Percentiles rank a stretch among this genome's conserved stretches.
Evolutionary conservation across 2,113 vertebrate species (phyloP).

Genomic region (Atrichornis clamosus): DNA sequence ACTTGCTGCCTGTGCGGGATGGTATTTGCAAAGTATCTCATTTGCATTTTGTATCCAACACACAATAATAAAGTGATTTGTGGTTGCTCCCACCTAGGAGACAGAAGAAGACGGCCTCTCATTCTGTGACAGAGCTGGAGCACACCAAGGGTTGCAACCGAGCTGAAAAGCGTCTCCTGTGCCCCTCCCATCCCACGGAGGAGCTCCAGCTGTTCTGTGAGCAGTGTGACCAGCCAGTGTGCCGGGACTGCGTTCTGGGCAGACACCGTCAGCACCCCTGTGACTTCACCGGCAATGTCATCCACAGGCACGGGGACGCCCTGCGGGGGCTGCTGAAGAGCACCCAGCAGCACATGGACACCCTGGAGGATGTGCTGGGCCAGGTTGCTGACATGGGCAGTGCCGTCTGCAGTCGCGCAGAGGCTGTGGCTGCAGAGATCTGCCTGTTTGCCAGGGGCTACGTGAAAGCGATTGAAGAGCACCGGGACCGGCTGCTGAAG

Average conservation of each 20-base stretch:
- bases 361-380: constrained; percentile 73
- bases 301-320: constrained; percentile 76
- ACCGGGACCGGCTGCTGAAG: constrained; percentile 79
- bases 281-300: constrained; percentile 67
- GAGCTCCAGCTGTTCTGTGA: constrained; percentile 89
- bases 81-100: constrained; percentile 72
- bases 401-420: constrained; percentile 51
- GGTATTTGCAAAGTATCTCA: neutral
- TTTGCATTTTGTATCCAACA: neutral
- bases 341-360: constrained; percentile 74
- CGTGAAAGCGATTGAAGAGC: constrained; percentile 78
- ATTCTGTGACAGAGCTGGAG: constrained; percentile 73
- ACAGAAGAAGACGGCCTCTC: constrained; percentile 85
- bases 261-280: constrained; percentile 82
- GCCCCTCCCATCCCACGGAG: constrained; percentile 80
- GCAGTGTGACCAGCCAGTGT: constrained; percentile 83
- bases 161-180: constrained; percentile 76
- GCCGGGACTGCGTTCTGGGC: constrained; percentile 77
- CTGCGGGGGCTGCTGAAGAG: constrained; percentile 77
- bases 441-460: constrained; percentile 78
- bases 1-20: neutral
- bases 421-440: constrained; percentile 74
- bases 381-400: constrained; percentile 69
- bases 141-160: constrained; percentile 74
- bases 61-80: neutral